Base-by-base conservation (phyloP, 2,888 invertebrate species). In the Mantis religiosa region DNA sequence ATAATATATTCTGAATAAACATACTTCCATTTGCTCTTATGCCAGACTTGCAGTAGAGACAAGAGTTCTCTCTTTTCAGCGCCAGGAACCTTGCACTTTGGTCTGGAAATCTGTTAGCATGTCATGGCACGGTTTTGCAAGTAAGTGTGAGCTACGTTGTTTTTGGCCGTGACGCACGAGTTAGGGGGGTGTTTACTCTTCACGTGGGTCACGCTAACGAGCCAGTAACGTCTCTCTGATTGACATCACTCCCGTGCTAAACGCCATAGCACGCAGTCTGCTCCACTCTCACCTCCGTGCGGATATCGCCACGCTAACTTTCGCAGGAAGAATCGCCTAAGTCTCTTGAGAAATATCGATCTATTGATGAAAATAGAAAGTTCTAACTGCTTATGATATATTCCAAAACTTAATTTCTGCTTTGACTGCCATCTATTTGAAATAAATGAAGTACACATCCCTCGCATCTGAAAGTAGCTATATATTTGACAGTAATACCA, bases 131-230 rank as follows among this genome's bases (percentile, higher is more conserved):
- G 20, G 54, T 71, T 71, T n/a, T 71, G 54, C 54, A 71, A 71
- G 54, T 71, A 71, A 71, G 54, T 71, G 54, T 25, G 54, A 71
- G 54, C 54, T 71, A 25, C 6, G 54, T 71, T 71, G 54, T 71
- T 71, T 71, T 71, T 71, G 54, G 54, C 54, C 54, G 54, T 71
- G 54, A 71, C 54, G 54, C 54, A 71, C 54, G 54, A 71, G 54
- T 71, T 71, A 71, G 54, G 54, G n/a, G 54, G 54, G 20, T 71
- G 54, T 71, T 71, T 71, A 20, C 54, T 71, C 54, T 71, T 71
- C 54, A 71, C 54, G 54, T 71, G 54, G 54, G 54, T 71, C 54
- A 71, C 83, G 85, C 87, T 27, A 91, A 91, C 86, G 82, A 90
- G 34, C 25, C 30, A 82, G 87, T 87, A 87, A 87, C 87, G 87